Conservation (phyloP, 2,888 invertebrate species). For the Cosmopolites sordidus region DNA sequence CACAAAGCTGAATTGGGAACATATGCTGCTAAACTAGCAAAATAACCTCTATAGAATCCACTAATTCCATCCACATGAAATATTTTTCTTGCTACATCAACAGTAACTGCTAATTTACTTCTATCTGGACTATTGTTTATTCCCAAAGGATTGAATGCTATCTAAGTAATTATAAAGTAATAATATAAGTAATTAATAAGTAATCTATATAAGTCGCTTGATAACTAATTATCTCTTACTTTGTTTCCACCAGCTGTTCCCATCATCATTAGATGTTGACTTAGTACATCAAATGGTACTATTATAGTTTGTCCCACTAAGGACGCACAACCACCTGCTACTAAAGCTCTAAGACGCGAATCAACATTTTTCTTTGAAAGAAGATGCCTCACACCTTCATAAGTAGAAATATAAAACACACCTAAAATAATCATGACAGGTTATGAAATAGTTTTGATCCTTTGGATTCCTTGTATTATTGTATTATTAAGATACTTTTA, state of each 20-base stretch:
- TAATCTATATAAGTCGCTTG: no score
- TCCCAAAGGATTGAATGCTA: constrained; percentile 68
- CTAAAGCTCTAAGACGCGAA: constrained; percentile 68
- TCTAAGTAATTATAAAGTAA: constrained; percentile 32
- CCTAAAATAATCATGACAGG: constrained; percentile 52
- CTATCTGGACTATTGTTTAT: constrained; percentile 59
- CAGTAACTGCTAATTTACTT: constrained; percentile 64
- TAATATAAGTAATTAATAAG: neutral
- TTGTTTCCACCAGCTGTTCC: constrained; percentile 51
- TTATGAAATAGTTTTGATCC: neutral
- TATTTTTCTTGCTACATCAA: constrained; percentile 72
- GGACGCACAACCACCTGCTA: constrained; percentile 89
- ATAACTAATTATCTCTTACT: constrained; percentile 9
- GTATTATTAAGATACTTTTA: neutral
- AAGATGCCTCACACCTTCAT: constrained; percentile 84
- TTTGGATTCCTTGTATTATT: neutral
- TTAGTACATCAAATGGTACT: constrained; percentile 94
- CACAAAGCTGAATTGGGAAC: constrained; percentile 97
- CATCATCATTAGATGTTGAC: constrained; percentile 94
- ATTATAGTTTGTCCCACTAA: constrained; percentile 91
- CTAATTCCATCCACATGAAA: constrained; percentile 74
- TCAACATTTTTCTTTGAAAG: constrained; percentile 64
- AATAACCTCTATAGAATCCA: constrained; percentile 92
- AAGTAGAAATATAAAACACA: constrained; percentile 89
- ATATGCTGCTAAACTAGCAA: constrained; percentile 87